Evolutionary conservation across 1,140 invertebrate genomes (phyloP).

Genomic region (Drosophila bocki): DNA sequence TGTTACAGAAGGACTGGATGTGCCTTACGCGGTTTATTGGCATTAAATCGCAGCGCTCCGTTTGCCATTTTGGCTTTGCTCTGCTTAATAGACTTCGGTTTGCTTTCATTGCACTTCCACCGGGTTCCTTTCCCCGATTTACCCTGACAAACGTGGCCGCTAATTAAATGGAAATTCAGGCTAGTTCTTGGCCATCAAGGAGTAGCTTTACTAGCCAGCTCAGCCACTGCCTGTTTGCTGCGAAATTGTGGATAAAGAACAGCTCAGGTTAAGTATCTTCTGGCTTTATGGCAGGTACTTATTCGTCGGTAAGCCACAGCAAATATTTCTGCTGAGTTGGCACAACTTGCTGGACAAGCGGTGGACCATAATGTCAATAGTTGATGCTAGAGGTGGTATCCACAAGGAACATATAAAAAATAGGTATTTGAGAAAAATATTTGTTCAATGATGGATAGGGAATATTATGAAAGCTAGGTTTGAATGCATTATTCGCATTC

Average conservation of each 20-base stretch:
- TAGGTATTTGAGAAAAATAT: neutral
- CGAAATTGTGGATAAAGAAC: conserved; percentile 31
- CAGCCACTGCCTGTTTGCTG: conserved; percentile 8
- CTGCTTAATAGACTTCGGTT: conserved; percentile 77
- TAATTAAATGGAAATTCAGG: conserved; percentile 73
- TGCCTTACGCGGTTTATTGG: conserved; percentile 68
- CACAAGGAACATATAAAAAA: neutral
- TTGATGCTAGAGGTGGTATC: conserved; percentile 1
- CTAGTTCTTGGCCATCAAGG: conserved; percentile 16
- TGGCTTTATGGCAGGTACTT: conserved; percentile 73
- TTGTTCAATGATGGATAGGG: neutral
- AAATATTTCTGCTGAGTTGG: conserved; percentile 66
- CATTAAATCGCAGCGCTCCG: conserved; percentile 63
- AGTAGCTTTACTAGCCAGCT: conserved; percentile 26
- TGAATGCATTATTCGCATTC: no score
- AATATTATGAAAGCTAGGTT: neutral
- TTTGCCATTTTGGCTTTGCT: conserved; percentile 70
- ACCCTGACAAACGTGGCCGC: conserved; percentile 42
- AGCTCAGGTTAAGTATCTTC: conserved; percentile 43
- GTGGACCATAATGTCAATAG: conserved; percentile 24
- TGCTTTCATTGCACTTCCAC: conserved; percentile 67
- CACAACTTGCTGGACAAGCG: conserved; percentile 55
- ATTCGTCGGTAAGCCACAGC: conserved; percentile 55
- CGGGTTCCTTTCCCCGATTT: conserved; percentile 18
- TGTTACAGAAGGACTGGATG: conserved; percentile 38